Evolutionary conservation across 2,113 vertebrate genomes (phyloP).

Genomic region (Lepus europaeus): DNA sequence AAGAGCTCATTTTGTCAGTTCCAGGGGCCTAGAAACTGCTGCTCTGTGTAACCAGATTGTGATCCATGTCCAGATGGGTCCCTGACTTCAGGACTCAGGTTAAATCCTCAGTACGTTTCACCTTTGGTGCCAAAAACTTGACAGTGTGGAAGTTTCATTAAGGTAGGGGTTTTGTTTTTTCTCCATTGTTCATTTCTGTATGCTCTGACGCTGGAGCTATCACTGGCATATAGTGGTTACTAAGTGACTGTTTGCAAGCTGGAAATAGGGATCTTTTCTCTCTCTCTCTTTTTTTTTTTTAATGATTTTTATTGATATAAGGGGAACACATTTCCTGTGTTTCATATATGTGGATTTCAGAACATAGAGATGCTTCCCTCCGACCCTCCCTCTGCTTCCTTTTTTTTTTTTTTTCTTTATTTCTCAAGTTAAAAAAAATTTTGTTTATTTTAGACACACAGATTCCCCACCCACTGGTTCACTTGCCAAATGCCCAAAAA

Average conservation of each 20-base stretch:
- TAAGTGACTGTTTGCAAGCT: neutral
- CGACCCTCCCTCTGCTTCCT: too few species aligned
- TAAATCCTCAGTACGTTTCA: neutral
- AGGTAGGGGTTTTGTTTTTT: neutral
- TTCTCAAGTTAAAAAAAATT: neutral
- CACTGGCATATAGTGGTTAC: neutral
- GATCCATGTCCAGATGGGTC: neutral
- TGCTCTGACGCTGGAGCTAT: neutral
- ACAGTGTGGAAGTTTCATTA: neutral
- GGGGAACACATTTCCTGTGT: too few species aligned
- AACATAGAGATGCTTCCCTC: too few species aligned
- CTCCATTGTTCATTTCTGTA: neutral
- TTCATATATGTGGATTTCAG: too few species aligned
- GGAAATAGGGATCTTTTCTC: neutral
- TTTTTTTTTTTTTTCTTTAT: neutral
- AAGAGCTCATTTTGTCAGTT: neutral
- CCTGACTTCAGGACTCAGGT: neutral
- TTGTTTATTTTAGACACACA: too few species aligned
- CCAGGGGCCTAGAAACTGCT: neutral
- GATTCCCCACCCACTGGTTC: too few species aligned
- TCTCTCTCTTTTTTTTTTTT: neutral
- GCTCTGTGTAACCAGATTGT: slow-evolving; percentile 20
- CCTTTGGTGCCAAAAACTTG: neutral
- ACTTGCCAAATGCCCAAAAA: too few species aligned
- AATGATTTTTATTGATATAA: too few species aligned